phyloP scores from a whole-genome alignment of 2,113 vertebrate genomes.

The Megalops atlanticus region DNA sequence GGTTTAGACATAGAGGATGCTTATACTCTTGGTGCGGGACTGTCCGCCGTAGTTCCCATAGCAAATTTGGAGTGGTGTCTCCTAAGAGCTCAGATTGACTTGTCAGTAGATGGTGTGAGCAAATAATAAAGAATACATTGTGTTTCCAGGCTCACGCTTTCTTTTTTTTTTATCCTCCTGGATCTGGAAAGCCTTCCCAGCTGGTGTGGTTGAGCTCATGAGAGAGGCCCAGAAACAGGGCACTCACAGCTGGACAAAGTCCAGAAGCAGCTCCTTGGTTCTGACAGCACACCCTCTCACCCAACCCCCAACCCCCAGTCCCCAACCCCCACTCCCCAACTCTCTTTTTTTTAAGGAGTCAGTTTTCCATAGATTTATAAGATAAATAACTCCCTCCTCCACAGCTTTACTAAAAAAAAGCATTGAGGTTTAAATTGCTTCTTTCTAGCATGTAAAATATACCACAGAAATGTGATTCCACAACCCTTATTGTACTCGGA shows the following conservation, averaged over 20 bases:
- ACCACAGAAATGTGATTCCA: neutral
- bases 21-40: no score
- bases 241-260: constrained; percentile 68
- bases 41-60: constrained; percentile 1
- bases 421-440: neutral
- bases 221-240: constrained; percentile 72
- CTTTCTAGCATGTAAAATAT: constrained; percentile 12
- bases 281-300: constrained; percentile 57
- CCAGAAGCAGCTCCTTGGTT: constrained; percentile 70
- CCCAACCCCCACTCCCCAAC: neutral
- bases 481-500: neutral
- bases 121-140: constrained; percentile 71
- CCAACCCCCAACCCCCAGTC: constrained; percentile 43
- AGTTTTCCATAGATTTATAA: constrained; percentile 52
- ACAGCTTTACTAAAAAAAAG: neutral
- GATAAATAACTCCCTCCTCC: constrained; percentile 41
- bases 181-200: constrained; percentile 52
- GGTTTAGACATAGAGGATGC: no score
- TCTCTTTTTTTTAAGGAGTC: constrained; percentile 28
- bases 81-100: constrained; percentile 25
- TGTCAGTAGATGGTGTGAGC: constrained; percentile 59
- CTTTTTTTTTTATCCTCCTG: constrained; percentile 41
- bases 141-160: constrained; percentile 55
- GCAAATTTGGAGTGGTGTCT: constrained; percentile 50
- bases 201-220: constrained; percentile 60